Conservation (phyloP, 2,888 invertebrate genomes). For the Cosmorhoe ocellata region DNA sequence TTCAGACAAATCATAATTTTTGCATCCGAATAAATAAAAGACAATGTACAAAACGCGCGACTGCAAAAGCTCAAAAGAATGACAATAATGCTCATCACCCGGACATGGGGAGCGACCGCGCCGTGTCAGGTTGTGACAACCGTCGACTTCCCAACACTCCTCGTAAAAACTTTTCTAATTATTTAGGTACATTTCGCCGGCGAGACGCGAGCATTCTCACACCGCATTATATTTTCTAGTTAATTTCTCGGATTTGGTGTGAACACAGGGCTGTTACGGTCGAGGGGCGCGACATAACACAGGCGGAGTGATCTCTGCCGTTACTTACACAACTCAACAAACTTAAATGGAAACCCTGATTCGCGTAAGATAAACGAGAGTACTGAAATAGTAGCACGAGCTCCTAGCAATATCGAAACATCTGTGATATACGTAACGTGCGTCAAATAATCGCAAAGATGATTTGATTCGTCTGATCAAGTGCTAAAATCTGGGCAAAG, state of each 20-base stretch:
- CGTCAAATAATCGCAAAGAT: no score
- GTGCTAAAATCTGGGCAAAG: no score
- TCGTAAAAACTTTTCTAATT: conserved; percentile 82
- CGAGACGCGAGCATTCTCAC: conserved; percentile 50
- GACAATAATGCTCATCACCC: conserved; percentile 67
- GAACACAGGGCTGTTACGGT: conserved; percentile 43
- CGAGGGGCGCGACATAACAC: conserved; percentile 40
- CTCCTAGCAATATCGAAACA: neutral
- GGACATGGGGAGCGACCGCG: conserved; percentile 57
- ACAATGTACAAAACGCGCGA: conserved; percentile 26
- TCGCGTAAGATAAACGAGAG: conserved; percentile 47
- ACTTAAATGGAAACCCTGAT: conserved; percentile 62
- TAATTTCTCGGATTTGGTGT: conserved; percentile 69
- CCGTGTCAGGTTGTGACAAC: conserved; percentile 65
- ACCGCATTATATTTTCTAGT: conserved; percentile 74
- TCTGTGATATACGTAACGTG: no score
- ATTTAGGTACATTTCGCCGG: conserved; percentile 71
- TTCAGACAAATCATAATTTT: no score
- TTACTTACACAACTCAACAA: conserved; percentile 54
- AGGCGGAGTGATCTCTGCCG: conserved; percentile 49
- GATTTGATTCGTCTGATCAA: no score
- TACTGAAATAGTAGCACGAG: conserved; percentile 6
- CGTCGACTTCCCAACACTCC: conserved; percentile 66
- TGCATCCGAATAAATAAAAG: no score
- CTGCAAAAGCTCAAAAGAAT: conserved; percentile 36